Evolutionary conservation across 1,140 invertebrate species (phyloP).

Genomic region (Neuroterus valhalla): DNA sequence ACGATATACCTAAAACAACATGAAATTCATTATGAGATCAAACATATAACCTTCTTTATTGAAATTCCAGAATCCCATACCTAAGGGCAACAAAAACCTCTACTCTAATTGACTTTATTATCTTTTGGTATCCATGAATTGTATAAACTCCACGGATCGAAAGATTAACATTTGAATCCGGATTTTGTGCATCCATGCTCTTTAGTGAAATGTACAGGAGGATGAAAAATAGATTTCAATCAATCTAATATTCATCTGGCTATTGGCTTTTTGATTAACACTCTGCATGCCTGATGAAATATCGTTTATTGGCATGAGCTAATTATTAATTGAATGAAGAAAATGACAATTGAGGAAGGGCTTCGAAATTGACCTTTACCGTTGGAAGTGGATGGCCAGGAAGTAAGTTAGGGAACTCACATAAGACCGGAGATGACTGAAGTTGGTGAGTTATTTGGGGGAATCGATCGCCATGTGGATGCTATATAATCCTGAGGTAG

Average conservation of each 20-base stretch:
- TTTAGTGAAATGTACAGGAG: too few relatives aligned
- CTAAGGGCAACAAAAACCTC: not conserved
- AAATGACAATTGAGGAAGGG: not conserved
- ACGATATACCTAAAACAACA: not conserved
- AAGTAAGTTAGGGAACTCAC: not conserved
- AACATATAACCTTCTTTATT: not conserved
- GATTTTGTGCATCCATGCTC: too few relatives aligned
- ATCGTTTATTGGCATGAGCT: too few relatives aligned
- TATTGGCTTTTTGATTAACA: too few relatives aligned
- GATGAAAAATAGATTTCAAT: too few relatives aligned
- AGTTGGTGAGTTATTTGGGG: slow-evolving; percentile 11
- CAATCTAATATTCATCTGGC: too few relatives aligned
- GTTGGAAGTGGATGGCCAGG: not conserved
- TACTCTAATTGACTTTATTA: too few relatives aligned
- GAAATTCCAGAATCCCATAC: not conserved
- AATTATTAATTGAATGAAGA: too few relatives aligned
- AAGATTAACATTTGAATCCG: too few relatives aligned
- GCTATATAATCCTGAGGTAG: slow-evolving; percentile 37
- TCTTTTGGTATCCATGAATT: too few relatives aligned
- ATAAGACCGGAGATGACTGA: not conserved
- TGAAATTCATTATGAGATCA: not conserved
- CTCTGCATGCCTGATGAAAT: too few relatives aligned
- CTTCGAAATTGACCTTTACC: not conserved
- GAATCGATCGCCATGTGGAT: slow-evolving; percentile 40
- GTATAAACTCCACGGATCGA: too few relatives aligned